Conservation (phyloP, 2,888 invertebrate species). For the Cephus sareptanus region DNA sequence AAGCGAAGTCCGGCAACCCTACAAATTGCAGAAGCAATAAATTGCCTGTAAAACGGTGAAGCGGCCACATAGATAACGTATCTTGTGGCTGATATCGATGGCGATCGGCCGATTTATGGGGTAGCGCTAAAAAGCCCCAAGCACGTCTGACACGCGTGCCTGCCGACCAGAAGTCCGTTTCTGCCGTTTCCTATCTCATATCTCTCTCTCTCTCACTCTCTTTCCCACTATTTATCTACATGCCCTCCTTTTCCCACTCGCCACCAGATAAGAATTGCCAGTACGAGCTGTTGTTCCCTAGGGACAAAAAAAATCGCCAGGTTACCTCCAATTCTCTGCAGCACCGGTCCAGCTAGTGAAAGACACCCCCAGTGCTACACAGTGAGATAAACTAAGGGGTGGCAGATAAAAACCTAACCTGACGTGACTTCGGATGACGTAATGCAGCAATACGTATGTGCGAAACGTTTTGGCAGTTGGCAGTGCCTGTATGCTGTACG, state of each 20-base stretch:
- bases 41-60: slow-evolving; percentile 52
- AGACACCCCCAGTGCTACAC: neutral
- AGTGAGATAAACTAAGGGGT: neutral
- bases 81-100: slow-evolving; percentile 60
- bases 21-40: slow-evolving; percentile 54
- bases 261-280: neutral
- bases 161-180: slow-evolving; percentile 23
- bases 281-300: neutral
- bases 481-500: neutral
- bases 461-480: slow-evolving; percentile 35
- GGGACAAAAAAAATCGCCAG: neutral
- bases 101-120: slow-evolving; percentile 58
- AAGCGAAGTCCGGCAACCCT: slow-evolving; percentile 22
- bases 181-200: slow-evolving; percentile 27
- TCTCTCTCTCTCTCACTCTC: slow-evolving; percentile 17
- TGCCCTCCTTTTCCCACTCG: neutral
- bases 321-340: neutral
- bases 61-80: slow-evolving; percentile 46
- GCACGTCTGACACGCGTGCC: slow-evolving; percentile 26
- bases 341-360: neutral
- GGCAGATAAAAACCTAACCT: neutral
- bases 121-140: slow-evolving; percentile 40
- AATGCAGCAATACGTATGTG: slow-evolving; percentile 65
- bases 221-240: neutral
- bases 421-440: slow-evolving; percentile 31